phyloP scores from a whole-genome alignment of 2,888 invertebrate species.

The Hypselothyrea guttata region DNA sequence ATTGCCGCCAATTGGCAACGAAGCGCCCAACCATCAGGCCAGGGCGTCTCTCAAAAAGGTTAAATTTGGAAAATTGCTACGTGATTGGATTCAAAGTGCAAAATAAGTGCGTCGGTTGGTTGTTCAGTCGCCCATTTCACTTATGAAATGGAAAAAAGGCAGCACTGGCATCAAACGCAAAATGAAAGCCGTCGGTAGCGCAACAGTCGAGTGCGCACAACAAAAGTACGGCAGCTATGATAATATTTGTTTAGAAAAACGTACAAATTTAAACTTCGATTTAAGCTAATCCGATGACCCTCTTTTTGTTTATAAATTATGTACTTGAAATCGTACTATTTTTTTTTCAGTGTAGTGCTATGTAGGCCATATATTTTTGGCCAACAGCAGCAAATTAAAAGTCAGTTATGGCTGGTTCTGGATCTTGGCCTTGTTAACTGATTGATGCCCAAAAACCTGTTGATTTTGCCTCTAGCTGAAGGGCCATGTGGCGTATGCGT shows the following conservation, averaged over 20 bases:
- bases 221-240: too few relatives aligned
- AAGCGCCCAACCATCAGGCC: slow-evolving; percentile 37
- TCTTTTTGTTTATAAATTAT: too few relatives aligned
- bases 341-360: too few relatives aligned
- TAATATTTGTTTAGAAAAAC: too few relatives aligned
- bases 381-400: too few relatives aligned
- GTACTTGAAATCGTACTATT: too few relatives aligned
- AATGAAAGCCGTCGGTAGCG: not conserved
- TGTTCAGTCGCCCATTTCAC: slow-evolving; percentile 45
- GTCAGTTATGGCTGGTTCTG: slow-evolving; percentile 41
- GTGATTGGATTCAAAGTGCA: slow-evolving; percentile 77
- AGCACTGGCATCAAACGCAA: not conserved
- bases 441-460: not conserved
- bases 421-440: slow-evolving; percentile 45
- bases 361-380: too few relatives aligned
- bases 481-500: slow-evolving; percentile 42
- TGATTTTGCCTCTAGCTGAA: slow-evolving; percentile 4
- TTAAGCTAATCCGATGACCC: too few relatives aligned
- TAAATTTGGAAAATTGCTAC: slow-evolving; percentile 76
- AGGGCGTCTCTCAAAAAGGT: slow-evolving; percentile 63
- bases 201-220: slow-evolving; percentile 2
- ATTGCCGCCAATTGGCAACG: slow-evolving; percentile 51
- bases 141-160: slow-evolving; percentile 61
- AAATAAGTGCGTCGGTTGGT: slow-evolving; percentile 71
- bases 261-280: too few relatives aligned